Evolutionary conservation across 2,113 vertebrate species (phyloP).

Genomic region (Podarcis raffonei): DNA sequence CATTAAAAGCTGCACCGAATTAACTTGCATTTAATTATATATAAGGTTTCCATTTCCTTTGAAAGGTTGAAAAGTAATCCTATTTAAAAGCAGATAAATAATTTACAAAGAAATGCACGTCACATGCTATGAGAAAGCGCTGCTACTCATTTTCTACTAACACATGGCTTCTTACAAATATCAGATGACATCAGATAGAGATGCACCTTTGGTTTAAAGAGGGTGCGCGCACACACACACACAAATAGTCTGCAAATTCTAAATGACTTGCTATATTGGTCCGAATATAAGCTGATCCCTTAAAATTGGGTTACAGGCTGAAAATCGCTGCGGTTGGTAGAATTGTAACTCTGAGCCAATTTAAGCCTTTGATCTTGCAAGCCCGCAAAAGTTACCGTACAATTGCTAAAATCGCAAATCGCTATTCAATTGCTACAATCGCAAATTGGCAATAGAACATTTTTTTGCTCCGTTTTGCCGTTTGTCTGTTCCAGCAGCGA

Average conservation of each 20-base stretch:
- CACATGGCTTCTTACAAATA: not conserved
- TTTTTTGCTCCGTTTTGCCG: too few species aligned
- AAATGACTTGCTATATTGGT: not conserved
- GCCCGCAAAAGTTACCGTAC: too few species aligned
- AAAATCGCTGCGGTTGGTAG: too few species aligned
- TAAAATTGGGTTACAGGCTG: too few species aligned
- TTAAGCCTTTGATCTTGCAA: too few species aligned
- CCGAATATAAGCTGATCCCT: too few species aligned
- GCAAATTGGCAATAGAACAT: too few species aligned
- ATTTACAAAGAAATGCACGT: not conserved
- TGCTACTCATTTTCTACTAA: not conserved
- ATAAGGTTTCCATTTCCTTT: not conserved
- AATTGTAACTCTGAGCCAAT: too few species aligned
- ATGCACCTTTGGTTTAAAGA: not conserved
- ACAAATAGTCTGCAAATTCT: not conserved
- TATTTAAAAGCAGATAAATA: constrained; percentile 26
- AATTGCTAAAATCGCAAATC: too few species aligned
- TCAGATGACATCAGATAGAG: constrained; percentile 26
- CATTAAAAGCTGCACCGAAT: not conserved
- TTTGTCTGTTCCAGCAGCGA: too few species aligned
- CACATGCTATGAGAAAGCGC: accelerated
- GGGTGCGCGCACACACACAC: not conserved
- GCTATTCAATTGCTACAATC: too few species aligned
- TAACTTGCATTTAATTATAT: not conserved
- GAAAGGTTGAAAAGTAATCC: constrained; percentile 24